Base-by-base conservation (phyloP, 2,797 vertebrate genomes). In the Dryobates pubescens region DNA sequence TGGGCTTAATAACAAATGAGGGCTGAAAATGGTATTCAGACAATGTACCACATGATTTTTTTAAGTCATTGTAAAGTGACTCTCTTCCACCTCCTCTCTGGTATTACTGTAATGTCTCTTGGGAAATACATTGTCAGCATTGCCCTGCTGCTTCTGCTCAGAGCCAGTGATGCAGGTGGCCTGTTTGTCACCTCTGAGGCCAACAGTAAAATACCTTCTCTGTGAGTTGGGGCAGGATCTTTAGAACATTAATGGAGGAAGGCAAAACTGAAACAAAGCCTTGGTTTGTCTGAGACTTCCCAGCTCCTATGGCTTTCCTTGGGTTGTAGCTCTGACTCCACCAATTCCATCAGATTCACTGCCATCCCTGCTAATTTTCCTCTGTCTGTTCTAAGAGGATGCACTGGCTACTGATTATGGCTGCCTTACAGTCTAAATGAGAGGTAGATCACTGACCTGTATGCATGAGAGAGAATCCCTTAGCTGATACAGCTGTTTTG, bases 361-460 rank as follows among this genome's bases (percentile, higher is more conserved):
- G 57, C 43, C 76, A 23, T 70, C 32, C 51, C 49, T 78, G 29
- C 12, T 67, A 6, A 47, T 91, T 77, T 75, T 80, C 68, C 32
- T 58, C 62, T 67, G 29, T 59, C 30, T 87, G 6, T 89, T 86
- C 90, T 47, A 41, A 90, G 47, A 82, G 75, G 32, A 84, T 75
- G 76, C 41, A 43, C 61, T 73, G 61, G 36, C 36, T 72, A 70
- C 38, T 87, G 70, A 74, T 62, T 32, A 47, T 65, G 72, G 58
- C 56, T 86, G 43, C 38, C 17, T 87, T 79, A 29, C 56, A 70
- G 51, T 73, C 63, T 67, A 89, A 76, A 49, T 16, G 64, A 88
- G 63, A 90, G 53, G 74, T 70, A 86, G 86, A 86, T 82, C 84
- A 82, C 49, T 93, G 84, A 93, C 83, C 80, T 91, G 41, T 63